Evolutionary conservation across 2,888 invertebrate genomes (phyloP).

Genomic region (Resseliella maxima): DNA sequence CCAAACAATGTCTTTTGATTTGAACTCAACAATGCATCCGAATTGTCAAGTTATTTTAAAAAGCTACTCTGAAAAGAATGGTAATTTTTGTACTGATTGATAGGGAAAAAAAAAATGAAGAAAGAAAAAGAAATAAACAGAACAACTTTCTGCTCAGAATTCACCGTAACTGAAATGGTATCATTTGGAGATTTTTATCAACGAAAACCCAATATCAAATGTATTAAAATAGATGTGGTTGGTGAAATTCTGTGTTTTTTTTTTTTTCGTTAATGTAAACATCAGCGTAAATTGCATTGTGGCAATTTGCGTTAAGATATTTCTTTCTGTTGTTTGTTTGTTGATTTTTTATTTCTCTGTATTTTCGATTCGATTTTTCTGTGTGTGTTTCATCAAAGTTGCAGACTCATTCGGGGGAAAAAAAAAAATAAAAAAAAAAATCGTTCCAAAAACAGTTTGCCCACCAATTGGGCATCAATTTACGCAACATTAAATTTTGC

Average conservation of each 20-base stretch:
- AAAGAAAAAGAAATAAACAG: neutral
- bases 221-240: slow-evolving; percentile 5
- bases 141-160: neutral
- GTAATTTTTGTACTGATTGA: too few relatives aligned
- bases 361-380: neutral
- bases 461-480: slow-evolving; percentile 40
- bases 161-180: neutral
- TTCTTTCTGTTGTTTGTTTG: neutral
- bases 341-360: neutral
- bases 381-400: neutral
- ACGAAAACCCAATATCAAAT: slow-evolving; percentile 7
- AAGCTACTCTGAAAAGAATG: neutral
- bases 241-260: neutral
- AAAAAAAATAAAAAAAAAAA: neutral
- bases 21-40: slow-evolving; percentile 8
- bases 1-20: slow-evolving; percentile 31
- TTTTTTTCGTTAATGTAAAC: slow-evolving; percentile 23
- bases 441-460: slow-evolving; percentile 19
- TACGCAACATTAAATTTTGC: slow-evolving; percentile 36
- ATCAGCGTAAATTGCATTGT: slow-evolving; percentile 17
- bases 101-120: too few relatives aligned
- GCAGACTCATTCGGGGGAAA: neutral
- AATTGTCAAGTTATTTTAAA: too few relatives aligned
- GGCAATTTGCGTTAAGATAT: neutral
- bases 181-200: neutral